Evolutionary conservation across 2,797 vertebrate genomes (phyloP).

Genomic region (Iguana delicatissima): DNA sequence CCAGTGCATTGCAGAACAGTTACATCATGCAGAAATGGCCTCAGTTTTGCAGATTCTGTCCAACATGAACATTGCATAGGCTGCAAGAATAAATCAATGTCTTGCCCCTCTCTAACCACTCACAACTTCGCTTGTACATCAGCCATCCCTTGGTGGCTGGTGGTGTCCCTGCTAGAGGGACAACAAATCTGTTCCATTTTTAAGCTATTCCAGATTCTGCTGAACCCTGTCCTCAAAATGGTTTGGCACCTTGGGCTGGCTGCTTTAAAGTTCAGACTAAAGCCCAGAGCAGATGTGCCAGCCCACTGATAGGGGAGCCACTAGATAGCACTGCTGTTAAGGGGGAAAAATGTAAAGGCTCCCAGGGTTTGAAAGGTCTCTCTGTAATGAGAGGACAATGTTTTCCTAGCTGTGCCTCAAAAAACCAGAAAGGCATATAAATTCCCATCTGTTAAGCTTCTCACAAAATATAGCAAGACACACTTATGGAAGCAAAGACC

Average conservation of each 20-base stretch:
- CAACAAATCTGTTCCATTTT: too few relatives aligned
- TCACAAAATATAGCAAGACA: constrained; percentile 47
- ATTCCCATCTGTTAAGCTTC: background rate
- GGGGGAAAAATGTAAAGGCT: background rate
- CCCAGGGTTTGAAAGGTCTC: background rate
- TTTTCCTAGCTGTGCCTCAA: background rate
- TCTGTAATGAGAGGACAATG: constrained; percentile 36
- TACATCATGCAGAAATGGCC: too few relatives aligned
- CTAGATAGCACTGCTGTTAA: background rate
- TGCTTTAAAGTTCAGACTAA: too few relatives aligned
- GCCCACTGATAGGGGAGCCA: too few relatives aligned
- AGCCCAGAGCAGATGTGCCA: too few relatives aligned
- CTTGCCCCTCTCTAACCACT: background rate
- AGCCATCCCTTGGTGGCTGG: too few relatives aligned
- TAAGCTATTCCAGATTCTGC: too few relatives aligned
- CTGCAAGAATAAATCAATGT: background rate
- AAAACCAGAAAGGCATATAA: background rate
- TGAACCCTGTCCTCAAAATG: too few relatives aligned
- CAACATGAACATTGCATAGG: background rate
- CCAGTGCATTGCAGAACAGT: too few relatives aligned
- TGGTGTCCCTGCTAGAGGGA: too few relatives aligned
- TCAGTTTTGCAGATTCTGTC: background rate
- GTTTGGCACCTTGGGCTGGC: too few relatives aligned
- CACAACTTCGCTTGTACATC: background rate
- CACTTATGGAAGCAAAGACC: background rate